A percentile compares a stretch with the other conserved stretches of the same genome.
These are phyloP conservation scores for Salvator merianae DNA, from an alignment of 2,113 vertebrate species.

Conservation along the genomic window DNA sequence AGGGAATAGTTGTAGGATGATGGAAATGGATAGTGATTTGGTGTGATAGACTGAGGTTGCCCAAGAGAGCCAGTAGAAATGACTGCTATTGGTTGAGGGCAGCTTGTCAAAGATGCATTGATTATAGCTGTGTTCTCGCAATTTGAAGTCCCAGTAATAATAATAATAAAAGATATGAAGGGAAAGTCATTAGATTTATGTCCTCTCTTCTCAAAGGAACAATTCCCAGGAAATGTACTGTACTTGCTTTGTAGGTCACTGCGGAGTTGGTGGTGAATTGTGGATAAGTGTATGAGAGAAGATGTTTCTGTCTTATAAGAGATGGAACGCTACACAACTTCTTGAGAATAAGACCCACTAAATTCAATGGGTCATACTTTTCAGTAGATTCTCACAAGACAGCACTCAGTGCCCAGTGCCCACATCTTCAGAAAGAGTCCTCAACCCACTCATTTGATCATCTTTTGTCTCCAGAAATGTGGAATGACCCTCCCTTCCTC, in stretches of 20 bases:
- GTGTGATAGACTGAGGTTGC: constrained; percentile 29
- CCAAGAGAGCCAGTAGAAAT: not conserved
- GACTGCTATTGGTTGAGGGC: not conserved
- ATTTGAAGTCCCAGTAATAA: not conserved
- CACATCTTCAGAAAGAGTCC: no score
- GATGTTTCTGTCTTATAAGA: not conserved
- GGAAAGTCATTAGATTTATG: constrained; percentile 27
- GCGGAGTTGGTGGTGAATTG: not conserved
- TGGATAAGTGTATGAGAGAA: no score
- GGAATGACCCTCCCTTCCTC: no score
- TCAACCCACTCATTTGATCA: no score
- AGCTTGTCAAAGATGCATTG: not conserved
- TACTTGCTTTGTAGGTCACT: constrained; percentile 5
- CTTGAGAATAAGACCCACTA: not conserved
- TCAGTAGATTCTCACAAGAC: not conserved
- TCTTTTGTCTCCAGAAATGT: no score
- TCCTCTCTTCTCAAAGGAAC: not conserved
- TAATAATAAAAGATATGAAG: not conserved
- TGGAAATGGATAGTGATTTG: constrained; percentile 13
- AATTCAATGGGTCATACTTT: not conserved
- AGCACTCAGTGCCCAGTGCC: not conserved
- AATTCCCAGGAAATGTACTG: not conserved
- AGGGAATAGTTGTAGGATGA: not conserved
- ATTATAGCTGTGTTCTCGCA: not conserved
- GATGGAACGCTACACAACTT: not conserved